Evolutionary conservation across 1,140 invertebrate genomes (phyloP).

Genomic region (Pseudomyrmex sp.): DNA sequence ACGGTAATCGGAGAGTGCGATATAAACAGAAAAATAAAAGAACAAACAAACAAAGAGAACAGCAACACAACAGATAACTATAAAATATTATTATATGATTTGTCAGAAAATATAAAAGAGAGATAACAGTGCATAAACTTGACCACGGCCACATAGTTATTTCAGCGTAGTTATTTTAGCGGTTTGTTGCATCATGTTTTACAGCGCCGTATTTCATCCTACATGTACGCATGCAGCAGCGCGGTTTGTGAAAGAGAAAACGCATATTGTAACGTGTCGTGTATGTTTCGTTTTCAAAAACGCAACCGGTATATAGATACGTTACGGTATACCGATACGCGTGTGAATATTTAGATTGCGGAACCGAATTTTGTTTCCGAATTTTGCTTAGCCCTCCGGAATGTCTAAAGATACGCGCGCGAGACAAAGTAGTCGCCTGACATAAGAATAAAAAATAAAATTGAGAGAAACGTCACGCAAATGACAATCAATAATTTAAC

Average conservation of each 20-base stretch:
- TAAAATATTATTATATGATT: neutral
- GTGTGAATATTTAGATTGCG: neutral
- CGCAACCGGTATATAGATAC: neutral
- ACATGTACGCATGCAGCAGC: neutral
- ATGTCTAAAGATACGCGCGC: neutral
- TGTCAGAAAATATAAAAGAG: neutral
- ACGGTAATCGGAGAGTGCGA: too few relatives aligned
- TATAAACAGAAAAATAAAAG: too few relatives aligned
- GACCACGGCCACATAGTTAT: neutral
- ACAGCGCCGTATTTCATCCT: constrained; percentile 17
- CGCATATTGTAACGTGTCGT: neutral
- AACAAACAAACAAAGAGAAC: neutral
- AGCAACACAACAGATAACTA: too few relatives aligned
- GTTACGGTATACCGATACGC: neutral
- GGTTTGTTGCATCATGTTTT: constrained; percentile 20
- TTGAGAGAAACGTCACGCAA: neutral
- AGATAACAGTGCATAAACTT: neutral
- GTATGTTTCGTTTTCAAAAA: constrained; percentile 7
- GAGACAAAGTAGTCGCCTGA: too few relatives aligned
- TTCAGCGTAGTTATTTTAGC: neutral
- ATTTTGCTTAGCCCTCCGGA: neutral
- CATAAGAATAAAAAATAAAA: neutral
- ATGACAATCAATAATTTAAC: too few relatives aligned
- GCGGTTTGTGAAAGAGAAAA: constrained; percentile 21
- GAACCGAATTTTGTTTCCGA: neutral